A percentile compares a stretch with the other conserved stretches of the same genome.
Evolutionary conservation across 2,113 vertebrate species (phyloP).

Genomic region (Ivindomyrus marchei): DNA sequence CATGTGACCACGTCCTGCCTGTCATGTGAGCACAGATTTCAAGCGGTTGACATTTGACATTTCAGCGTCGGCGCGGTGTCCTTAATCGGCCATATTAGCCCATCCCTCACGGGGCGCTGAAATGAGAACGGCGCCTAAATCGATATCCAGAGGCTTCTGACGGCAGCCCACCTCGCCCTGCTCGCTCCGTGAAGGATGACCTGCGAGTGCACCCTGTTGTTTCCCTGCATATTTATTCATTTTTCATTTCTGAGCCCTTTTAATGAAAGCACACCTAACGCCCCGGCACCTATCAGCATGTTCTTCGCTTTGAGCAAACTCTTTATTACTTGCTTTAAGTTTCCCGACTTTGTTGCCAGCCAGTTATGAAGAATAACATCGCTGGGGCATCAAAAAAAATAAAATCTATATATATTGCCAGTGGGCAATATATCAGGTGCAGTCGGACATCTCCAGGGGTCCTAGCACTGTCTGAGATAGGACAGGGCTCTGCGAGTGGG

Average conservation of each 20-base stretch:
- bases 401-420: background rate
- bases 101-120: background rate
- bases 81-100: background rate
- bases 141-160: background rate
- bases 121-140: background rate
- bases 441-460: background rate
- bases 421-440: background rate
- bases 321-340: background rate
- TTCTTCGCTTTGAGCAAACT: background rate
- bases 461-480: background rate
- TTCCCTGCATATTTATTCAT: background rate
- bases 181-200: background rate
- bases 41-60: background rate
- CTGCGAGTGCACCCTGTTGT: background rate
- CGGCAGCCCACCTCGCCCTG: background rate
- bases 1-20: background rate
- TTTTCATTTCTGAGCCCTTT: background rate
- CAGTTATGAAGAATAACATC: background rate
- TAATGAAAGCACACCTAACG: background rate
- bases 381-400: background rate
- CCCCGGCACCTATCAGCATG: background rate
- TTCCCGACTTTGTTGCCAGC: background rate
- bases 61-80: background rate
- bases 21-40: background rate
- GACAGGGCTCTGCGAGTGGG: background rate